Evolutionary conservation across 1,140 invertebrate species (phyloP), one percentile per base, ranked within the genome.

Genomic region (Drosophila lacertosa): DNA sequence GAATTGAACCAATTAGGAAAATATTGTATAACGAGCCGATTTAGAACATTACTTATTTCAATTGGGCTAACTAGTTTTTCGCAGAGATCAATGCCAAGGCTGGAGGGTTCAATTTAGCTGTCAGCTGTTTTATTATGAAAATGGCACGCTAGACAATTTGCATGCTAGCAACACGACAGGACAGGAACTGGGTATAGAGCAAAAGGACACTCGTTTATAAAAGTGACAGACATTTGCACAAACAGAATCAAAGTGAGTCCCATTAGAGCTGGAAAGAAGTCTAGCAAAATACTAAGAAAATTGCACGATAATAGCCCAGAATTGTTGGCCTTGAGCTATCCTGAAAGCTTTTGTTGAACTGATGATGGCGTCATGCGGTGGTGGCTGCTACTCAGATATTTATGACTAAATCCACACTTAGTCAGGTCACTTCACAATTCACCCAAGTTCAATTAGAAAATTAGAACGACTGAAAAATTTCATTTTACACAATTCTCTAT

Each of bases 241-340:
- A 55, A 55, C 15, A 63, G 42, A 64, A 45, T 44, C 60, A 70
- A 70, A 50, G 60, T 29, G 15, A 70, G 18, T 11, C 6, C 58
- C 51, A 70, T 70, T 65, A 70, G 26, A 26, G n/a, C 47, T 40
- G 18, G 26, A 6, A 15, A 53, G 20, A 45, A 18, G 60, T 66
- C n/a, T 67, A 33, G 75, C 72, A 80, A 68, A 81, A 58, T 77
- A 63, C 62, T 48, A 72, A 64, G 51, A 68, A 81, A 82, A 80
- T 80, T 81, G 77, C 77, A 45, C 37, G 62, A 76, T 63, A 80
- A 67, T 73, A 32, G 11, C 26, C 15, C 39, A 10, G 9, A 29
- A 39, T 51, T 58, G n/a, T 3, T n/a, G n/a, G n/a, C 37, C 40
- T 70, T 63, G 57, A 63, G 45, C 71, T 42, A 54, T 37, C 22